A percentile compares a stretch with the other conserved stretches of the same genome.
These are phyloP conservation scores for Drosophila seclusa DNA, from an alignment of 2,888 invertebrate genomes.

Conservation along the genomic window DNA sequence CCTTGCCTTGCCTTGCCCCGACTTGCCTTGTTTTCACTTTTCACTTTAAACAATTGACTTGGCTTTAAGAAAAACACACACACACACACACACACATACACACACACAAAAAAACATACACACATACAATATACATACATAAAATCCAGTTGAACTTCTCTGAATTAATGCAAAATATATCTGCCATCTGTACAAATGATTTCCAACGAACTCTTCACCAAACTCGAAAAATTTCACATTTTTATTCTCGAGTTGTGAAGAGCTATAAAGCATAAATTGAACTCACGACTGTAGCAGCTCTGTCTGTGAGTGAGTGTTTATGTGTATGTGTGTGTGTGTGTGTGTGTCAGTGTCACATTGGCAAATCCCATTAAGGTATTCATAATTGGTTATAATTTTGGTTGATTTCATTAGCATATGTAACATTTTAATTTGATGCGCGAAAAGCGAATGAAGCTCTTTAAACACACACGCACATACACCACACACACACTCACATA, in stretches of 20 bases:
- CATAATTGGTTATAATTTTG: slow-evolving; percentile 78
- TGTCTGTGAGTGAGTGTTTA: not conserved
- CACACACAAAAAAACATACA: too few species aligned
- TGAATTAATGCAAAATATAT: not conserved
- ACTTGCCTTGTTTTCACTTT: slow-evolving; percentile 5
- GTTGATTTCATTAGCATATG: slow-evolving; percentile 79
- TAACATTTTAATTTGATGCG: slow-evolving; percentile 76
- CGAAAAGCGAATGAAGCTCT: slow-evolving; percentile 51
- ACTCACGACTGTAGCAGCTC: not conserved
- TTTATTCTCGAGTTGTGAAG: not conserved
- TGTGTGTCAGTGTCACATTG: slow-evolving; percentile 24
- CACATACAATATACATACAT: not conserved
- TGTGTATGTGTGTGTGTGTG: not conserved
- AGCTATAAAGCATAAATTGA: not conserved
- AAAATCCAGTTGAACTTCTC: not conserved
- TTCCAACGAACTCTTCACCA: not conserved
- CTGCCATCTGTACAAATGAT: not conserved
- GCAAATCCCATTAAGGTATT: slow-evolving; percentile 70
- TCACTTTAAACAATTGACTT: slow-evolving; percentile 21
- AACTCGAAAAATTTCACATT: not conserved
- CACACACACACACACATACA: not conserved
- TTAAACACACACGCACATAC: slow-evolving; percentile 16
- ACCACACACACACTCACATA: slow-evolving; percentile 6
- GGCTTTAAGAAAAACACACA: slow-evolving; percentile 20
- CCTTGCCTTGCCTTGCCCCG: slow-evolving; percentile 4